phyloP scores from a whole-genome alignment of 2,888 invertebrate genomes.

The Euspilapteryx auroguttella region DNA sequence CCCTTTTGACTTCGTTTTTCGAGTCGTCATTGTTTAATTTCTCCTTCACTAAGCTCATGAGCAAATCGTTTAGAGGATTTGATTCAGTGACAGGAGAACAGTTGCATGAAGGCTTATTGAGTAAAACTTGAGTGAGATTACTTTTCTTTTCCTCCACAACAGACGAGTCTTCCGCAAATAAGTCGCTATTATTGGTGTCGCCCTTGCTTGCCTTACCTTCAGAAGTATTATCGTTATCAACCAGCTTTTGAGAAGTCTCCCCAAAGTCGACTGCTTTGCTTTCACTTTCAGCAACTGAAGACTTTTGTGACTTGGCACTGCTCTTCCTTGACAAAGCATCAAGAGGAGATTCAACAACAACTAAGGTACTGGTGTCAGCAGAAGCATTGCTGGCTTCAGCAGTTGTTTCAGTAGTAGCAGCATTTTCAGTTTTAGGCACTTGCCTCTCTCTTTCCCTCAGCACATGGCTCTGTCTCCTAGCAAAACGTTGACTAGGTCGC shows the following conservation, averaged over 20 bases:
- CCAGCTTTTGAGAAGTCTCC: slow-evolving; percentile 34
- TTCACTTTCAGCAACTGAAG: slow-evolving; percentile 36
- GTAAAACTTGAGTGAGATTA: slow-evolving; percentile 39
- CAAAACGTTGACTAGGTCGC: slow-evolving; percentile 94
- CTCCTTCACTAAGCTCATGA: slow-evolving; percentile 53
- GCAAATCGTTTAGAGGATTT: slow-evolving; percentile 48
- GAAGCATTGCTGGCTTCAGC: slow-evolving; percentile 30
- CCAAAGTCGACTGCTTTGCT: slow-evolving; percentile 23
- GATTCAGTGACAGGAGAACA: slow-evolving; percentile 47
- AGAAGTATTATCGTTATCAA: not conserved
- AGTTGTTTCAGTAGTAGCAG: slow-evolving; percentile 21
- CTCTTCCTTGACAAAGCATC: slow-evolving; percentile 50
- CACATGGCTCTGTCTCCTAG: slow-evolving; percentile 88
- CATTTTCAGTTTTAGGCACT: slow-evolving; percentile 10
- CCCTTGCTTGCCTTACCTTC: slow-evolving; percentile 15
- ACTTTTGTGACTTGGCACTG: slow-evolving; percentile 60
- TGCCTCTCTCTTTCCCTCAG: slow-evolving; percentile 77
- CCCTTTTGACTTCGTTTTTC: slow-evolving; percentile 64
- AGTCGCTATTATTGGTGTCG: too few species aligned
- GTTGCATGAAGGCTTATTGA: slow-evolving; percentile 44
- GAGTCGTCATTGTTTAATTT: slow-evolving; percentile 66
- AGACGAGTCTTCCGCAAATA: slow-evolving; percentile 36
- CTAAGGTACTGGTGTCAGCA: slow-evolving; percentile 12
- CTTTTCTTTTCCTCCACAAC: slow-evolving; percentile 29
- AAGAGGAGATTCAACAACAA: slow-evolving; percentile 18